Conservation (phyloP, 92 coral and sea anemone species). For the Plumapathes pennacea region DNA sequence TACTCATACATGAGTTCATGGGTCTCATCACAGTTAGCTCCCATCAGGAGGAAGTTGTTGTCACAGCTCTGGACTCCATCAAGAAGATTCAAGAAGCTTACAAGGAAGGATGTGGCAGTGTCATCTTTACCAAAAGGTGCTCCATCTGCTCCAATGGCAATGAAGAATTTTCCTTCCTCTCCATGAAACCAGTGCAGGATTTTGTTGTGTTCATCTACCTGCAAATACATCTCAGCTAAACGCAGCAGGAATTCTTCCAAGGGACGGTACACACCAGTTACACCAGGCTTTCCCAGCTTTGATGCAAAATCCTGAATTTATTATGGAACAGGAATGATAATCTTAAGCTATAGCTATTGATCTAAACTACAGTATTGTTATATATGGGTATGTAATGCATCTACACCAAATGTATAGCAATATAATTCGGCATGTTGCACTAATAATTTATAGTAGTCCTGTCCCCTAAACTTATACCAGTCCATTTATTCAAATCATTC, state of each 20-base stretch:
- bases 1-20: constrained; percentile 39
- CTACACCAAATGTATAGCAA: no score
- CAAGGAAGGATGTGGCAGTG: constrained; percentile 40
- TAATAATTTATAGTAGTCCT: no score
- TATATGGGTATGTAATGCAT: no score
- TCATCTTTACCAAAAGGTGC: constrained; percentile 56
- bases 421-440: no score
- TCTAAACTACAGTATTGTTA: no score
- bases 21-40: constrained; percentile 47
- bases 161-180: constrained; percentile 22
- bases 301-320: constrained; percentile 39
- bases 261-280: constrained; percentile 41
- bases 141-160: constrained; percentile 52
- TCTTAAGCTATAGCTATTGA: no score
- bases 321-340: no score
- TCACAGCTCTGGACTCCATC: constrained; percentile 47
- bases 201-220: constrained; percentile 7
- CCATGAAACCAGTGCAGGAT: constrained; percentile 47
- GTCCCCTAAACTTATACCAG: no score
- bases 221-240: constrained; percentile 30
- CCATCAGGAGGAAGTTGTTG: constrained; percentile 39
- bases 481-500: no score
- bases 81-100: constrained; percentile 40
- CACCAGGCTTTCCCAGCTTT: constrained; percentile 11
- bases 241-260: constrained; percentile 25